phyloP scores from a whole-genome alignment of 2,113 vertebrate species.

The Stegastes partitus region DNA sequence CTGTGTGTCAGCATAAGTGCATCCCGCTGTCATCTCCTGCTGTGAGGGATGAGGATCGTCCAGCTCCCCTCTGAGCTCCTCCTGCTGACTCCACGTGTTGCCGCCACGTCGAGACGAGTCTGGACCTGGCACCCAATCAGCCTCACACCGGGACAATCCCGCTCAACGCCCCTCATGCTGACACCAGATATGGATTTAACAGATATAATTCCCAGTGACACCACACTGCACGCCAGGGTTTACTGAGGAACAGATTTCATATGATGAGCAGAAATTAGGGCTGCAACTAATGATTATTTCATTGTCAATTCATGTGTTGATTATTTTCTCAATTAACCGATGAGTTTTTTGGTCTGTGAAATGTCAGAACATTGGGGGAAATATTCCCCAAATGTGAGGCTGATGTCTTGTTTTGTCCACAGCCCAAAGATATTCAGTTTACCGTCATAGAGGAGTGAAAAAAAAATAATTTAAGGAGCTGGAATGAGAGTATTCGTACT shows the following conservation, averaged over 20 bases:
- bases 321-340: no score
- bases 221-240: not conserved
- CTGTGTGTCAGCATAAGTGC: not conserved
- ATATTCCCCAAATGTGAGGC: no score
- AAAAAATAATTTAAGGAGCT: no score
- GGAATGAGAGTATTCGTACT: no score
- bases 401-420: no score
- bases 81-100: constrained; percentile 38
- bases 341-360: no score
- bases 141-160: constrained; percentile 41
- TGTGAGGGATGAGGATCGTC: constrained; percentile 56
- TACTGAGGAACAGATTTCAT: not conserved
- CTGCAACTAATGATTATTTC: no score
- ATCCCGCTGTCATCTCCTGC: constrained; percentile 65
- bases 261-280: no score
- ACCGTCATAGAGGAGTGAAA: no score
- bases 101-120: constrained; percentile 59
- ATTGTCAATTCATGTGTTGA: no score
- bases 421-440: no score
- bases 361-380: no score
- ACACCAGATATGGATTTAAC: not conserved
- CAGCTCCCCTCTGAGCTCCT: constrained; percentile 27
- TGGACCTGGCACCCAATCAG: constrained; percentile 67
- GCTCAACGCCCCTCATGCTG: not conserved
- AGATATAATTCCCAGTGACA: constrained; percentile 1